Evolutionary conservation across 1,140 invertebrate species (phyloP).

Genomic region (Druon quercuslanigerum): DNA sequence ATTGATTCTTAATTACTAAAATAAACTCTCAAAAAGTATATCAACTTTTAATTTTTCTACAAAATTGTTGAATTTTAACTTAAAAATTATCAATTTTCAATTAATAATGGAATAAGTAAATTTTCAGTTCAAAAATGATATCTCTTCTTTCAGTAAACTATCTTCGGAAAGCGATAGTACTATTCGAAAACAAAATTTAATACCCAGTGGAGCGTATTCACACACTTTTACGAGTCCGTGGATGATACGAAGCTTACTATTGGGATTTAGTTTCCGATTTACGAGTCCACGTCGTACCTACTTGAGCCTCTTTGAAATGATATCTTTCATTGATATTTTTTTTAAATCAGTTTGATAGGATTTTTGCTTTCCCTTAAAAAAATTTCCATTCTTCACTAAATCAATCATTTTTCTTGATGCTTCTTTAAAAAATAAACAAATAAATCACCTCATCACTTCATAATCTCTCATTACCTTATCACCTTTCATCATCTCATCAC

Average conservation of each 20-base stretch:
- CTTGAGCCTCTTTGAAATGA: background rate
- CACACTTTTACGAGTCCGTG: background rate
- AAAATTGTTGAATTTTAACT: too few relatives aligned
- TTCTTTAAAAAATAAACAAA: too few relatives aligned
- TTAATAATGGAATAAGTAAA: too few relatives aligned
- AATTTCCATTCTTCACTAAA: background rate
- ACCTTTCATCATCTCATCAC: too few relatives aligned
- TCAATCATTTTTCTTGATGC: too few relatives aligned
- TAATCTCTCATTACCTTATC: too few relatives aligned
- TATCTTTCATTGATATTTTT: background rate
- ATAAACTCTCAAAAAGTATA: too few relatives aligned
- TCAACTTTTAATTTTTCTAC: too few relatives aligned
- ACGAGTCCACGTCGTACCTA: background rate
- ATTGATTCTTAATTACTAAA: too few relatives aligned
- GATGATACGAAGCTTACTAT: slow-evolving; percentile 17
- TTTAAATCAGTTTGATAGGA: background rate
- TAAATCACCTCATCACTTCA: too few relatives aligned
- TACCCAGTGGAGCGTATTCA: background rate
- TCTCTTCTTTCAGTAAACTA: background rate
- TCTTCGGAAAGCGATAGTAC: background rate
- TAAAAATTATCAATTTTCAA: too few relatives aligned
- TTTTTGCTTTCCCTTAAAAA: background rate
- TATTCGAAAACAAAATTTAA: slow-evolving; percentile 7
- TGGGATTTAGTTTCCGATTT: slow-evolving; percentile 34
- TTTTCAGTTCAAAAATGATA: background rate